Conservation (phyloP, 2,113 vertebrate genomes). For the Okapia johnstoni region DNA sequence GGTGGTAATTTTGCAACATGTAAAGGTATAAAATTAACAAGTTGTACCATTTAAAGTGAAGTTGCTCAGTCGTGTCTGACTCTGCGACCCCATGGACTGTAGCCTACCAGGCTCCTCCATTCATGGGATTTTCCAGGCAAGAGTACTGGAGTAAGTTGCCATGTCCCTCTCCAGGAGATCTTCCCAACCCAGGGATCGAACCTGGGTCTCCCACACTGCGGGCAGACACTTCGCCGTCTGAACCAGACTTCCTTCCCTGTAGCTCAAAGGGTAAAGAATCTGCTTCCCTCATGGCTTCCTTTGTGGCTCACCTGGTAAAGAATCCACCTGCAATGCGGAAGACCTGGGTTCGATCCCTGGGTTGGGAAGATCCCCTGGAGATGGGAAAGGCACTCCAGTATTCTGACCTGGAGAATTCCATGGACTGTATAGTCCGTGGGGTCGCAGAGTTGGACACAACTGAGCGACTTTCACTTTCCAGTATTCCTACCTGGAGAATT, state of each 20-base stretch:
- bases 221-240: not conserved
- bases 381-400: not conserved
- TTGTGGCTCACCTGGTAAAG: not conserved
- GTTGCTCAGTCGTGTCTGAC: rapidly evolving
- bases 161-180: not conserved
- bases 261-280: not conserved
- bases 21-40: not conserved
- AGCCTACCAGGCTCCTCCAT: not conserved
- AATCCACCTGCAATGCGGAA: rapidly evolving
- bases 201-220: rapidly evolving
- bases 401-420: not conserved
- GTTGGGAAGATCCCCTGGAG: not conserved
- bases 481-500: not conserved
- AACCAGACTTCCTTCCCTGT: not conserved
- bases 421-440: too few relatives aligned
- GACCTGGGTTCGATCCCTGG: not conserved
- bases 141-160: not conserved
- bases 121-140: not conserved
- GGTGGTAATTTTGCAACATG: not conserved
- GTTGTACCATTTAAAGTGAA: not conserved
- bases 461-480: too few relatives aligned
- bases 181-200: not conserved
- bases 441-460: too few relatives aligned
- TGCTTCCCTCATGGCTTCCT: not conserved
- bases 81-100: not conserved